A percentile compares a stretch with the other conserved stretches of the same genome.
phyloP scores from a whole-genome alignment of 2,888 invertebrate species.

The Chrysopilus asiliformis region DNA sequence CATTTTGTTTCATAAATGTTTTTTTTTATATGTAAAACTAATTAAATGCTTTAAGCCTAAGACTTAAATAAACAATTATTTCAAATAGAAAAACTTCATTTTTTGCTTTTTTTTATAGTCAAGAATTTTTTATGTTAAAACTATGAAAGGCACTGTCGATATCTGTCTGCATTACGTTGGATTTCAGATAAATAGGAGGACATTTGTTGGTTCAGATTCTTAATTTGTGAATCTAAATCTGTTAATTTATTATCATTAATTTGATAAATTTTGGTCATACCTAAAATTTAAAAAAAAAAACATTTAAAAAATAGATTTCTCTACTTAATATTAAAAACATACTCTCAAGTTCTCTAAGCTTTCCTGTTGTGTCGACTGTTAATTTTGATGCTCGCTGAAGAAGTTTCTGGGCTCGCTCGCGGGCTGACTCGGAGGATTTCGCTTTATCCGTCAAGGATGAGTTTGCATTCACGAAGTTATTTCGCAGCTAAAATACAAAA shows the following conservation, averaged over 20 bases:
- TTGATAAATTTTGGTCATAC: slow-evolving; percentile 46
- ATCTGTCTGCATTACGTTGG: slow-evolving; percentile 45
- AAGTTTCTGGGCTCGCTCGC: slow-evolving; percentile 63
- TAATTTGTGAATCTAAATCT: too few relatives aligned
- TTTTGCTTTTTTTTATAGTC: too few relatives aligned
- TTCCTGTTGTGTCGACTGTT: slow-evolving; percentile 62
- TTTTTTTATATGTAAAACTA: too few relatives aligned
- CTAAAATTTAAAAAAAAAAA: slow-evolving; percentile 22
- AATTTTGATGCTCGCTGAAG: slow-evolving; percentile 69
- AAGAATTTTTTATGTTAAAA: background rate
- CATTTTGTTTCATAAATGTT: too few relatives aligned
- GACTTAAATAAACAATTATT: too few relatives aligned
- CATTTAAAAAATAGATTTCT: slow-evolving; percentile 4
- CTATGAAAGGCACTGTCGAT: slow-evolving; percentile 43
- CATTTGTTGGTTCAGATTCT: slow-evolving; percentile 52
- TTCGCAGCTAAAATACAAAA: slow-evolving; percentile 38
- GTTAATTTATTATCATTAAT: slow-evolving; percentile 45
- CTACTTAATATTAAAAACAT: slow-evolving; percentile 12
- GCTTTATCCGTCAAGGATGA: slow-evolving; percentile 57
- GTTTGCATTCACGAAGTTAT: slow-evolving; percentile 58
- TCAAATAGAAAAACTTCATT: too few relatives aligned
- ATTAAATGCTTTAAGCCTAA: too few relatives aligned
- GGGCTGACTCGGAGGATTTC: slow-evolving; percentile 60
- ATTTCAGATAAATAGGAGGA: slow-evolving; percentile 45
- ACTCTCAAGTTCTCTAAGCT: slow-evolving; percentile 55